Base-by-base conservation (phyloP, 2,113 vertebrate genomes). In the Octodon degus region DNA sequence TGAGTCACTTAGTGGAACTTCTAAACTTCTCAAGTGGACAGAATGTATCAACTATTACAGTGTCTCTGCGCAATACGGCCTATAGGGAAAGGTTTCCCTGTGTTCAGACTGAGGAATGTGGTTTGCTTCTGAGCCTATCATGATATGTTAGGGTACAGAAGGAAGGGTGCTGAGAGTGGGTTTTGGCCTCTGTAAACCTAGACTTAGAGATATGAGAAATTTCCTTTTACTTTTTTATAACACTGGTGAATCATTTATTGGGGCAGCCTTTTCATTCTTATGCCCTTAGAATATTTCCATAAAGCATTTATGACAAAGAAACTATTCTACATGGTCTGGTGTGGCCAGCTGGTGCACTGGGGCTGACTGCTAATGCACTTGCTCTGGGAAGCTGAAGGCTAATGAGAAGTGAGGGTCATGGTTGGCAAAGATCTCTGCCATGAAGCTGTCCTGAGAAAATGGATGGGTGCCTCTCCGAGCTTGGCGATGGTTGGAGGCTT, bases 181-280 rank as follows among this genome's bases (percentile, higher is more conserved):
- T 91, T 97, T 93, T 40, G 76, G 62, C 9, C 82, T 90, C 62
- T 22, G 17, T 89, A 76, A 86, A 81, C 58, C 77, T 77, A 14
- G 20, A 72, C 43, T 91, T 40, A 60, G 93, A 93, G 30, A 95
- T 70, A 53, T 27, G 93, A 91, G 72, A 60, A 63, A 79, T 93
- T 70, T 80, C 81, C 81, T 72, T 94, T 90, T 81, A 95, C 72
- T 96, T 96, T 96, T 96, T 95, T 91, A 94, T 91, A 94, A 97
- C 95, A 37, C 8, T 82, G 76, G 96, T 97, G 94, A 97, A 96
- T 74, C 85, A 97, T 98, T 96, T 96, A 96, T 79, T 92, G 95
- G 81, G 89, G 74, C 80, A 87, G 92, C 80, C 32, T 97, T 98
- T 97, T 97, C 93, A 91, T 93, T 97, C 58, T 89, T 81, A 37